Conservation (phyloP, 2,888 invertebrate genomes). For the Congeria kusceri region DNA sequence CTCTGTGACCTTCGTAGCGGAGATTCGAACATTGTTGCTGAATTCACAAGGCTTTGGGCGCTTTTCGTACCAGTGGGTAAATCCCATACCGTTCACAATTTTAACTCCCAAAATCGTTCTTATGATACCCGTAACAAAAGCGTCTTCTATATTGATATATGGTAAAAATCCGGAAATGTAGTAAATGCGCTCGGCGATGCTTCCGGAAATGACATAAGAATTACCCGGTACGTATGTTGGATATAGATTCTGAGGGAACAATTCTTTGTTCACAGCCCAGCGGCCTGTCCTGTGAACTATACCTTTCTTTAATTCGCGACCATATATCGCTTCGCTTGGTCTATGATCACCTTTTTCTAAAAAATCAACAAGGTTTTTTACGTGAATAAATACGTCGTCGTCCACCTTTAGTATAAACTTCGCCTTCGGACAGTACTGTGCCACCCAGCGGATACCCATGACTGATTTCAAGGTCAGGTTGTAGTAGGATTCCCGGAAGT, state of each 20-base stretch:
- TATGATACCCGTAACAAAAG: slow-evolving; percentile 76
- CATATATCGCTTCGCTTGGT: slow-evolving; percentile 56
- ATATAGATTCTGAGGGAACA: slow-evolving; percentile 65
- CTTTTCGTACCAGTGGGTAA: slow-evolving; percentile 71
- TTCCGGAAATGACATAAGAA: slow-evolving; percentile 69
- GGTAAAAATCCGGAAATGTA: slow-evolving; percentile 65
- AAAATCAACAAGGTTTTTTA: slow-evolving; percentile 48
- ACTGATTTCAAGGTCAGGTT: slow-evolving; percentile 66
- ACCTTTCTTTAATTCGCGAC: slow-evolving; percentile 57
- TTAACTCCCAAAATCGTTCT: slow-evolving; percentile 60
- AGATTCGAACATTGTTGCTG: slow-evolving; percentile 56
- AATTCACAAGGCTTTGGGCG: slow-evolving; percentile 71
- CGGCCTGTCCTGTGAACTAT: slow-evolving; percentile 66
- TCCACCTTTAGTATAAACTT: slow-evolving; percentile 68
- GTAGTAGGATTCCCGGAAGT: slow-evolving; percentile 65
- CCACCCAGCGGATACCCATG: slow-evolving; percentile 65
- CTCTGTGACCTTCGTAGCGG: slow-evolving; percentile 62
- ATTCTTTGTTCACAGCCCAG: slow-evolving; percentile 65
- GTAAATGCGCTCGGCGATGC: slow-evolving; percentile 60
- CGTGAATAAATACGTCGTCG: slow-evolving; percentile 68
- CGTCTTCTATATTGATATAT: slow-evolving; percentile 77
- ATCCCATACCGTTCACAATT: slow-evolving; percentile 62
- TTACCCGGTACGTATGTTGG: slow-evolving; percentile 75
- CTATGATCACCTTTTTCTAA: slow-evolving; percentile 36
- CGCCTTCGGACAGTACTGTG: slow-evolving; percentile 56